Base-by-base conservation (phyloP, 30 jellyfish, hydroid and myxozoan genomes). In the Pseudorhiza aurosa region DNA sequence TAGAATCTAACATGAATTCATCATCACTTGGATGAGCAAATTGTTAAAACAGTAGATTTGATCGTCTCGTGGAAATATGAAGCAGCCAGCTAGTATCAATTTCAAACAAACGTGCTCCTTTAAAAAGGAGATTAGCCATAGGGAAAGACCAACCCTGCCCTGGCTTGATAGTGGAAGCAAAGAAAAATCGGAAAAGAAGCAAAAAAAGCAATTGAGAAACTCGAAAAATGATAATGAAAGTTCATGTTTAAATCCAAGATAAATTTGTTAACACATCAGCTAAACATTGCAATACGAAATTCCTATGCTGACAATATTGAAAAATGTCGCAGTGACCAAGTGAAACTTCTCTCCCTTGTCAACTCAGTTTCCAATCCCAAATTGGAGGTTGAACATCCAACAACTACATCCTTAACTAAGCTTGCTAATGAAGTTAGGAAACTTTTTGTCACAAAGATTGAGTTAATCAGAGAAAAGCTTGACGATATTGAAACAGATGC, bases 371-470 rank as follows among this genome's bases (percentile, higher is more conserved):
- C 67, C 17, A 49, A 65, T 30, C 67, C 58, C 11, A 33, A 64
- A 46, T 35, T 12, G 31, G 40, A 32, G 39, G 27, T 30, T 45
- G 42, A 29, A 24, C 24, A 63, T 51, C 92, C 85, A 12, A 21
- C 85, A 29, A 27, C 84, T 14, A 37, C 69, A 22, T 63, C 83
- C 63, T 21, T n/a, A 18, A 40, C 51, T 30, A 33, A 64, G 32
- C 62, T 63, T 12, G 76, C 92, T 35, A 56, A 80, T 57, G 64
- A 22, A 51, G 59, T 78, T 78, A 47, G 45, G 24, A 29, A 78
- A 9, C 62, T 59, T 39, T 78, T 78, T 40, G 45, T 56, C 57
- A 55, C 59, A 30, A 80, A 80, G 58, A 63, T 80, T 35, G 29
- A 64, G 59, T n/a, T 10, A 12, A 51, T 63, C 26, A 65, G 92